Percentiles rank a stretch among this genome's conserved stretches.
These are phyloP conservation scores for Cotesia typhae DNA, from an alignment of 1,140 invertebrate genomes.

Conservation along the genomic window DNA sequence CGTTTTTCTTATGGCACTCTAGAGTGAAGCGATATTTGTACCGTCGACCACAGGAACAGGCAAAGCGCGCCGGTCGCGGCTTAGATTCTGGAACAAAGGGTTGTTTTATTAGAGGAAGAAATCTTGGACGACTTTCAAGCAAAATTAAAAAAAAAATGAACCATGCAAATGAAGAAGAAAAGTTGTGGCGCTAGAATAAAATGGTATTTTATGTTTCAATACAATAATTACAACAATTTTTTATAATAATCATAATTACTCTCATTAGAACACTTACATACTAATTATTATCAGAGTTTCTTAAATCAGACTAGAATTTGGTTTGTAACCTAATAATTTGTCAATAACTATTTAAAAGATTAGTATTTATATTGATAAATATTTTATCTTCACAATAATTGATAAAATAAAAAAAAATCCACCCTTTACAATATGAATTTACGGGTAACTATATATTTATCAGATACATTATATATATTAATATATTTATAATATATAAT, in stretches of 20 bases:
- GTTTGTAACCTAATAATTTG: no score
- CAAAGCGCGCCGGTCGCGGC: constrained; percentile 29
- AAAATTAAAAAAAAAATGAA: no score
- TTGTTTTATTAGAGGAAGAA: constrained; percentile 34
- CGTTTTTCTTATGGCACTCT: constrained; percentile 45
- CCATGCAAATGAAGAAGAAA: no score
- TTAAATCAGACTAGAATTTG: constrained; percentile 39
- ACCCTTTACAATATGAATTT: no score
- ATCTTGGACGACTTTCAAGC: no score
- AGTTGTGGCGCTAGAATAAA: no score
- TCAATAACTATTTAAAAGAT: constrained; percentile 41
- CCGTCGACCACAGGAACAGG: constrained; percentile 46
- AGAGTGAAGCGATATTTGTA: constrained; percentile 48
- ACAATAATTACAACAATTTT: not conserved
- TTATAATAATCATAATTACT: not conserved
- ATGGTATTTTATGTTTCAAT: no score
- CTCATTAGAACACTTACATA: constrained; percentile 51
- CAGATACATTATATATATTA: no score
- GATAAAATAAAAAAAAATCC: no score
- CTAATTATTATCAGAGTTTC: constrained; percentile 66
- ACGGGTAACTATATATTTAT: no score
- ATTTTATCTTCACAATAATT: constrained; percentile 28
- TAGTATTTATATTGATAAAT: constrained; percentile 35
- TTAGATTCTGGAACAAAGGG: constrained; percentile 50
- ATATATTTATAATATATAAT: no score